A percentile compares a stretch with the other conserved stretches of the same genome.
Evolutionary conservation across 2,888 invertebrate genomes (phyloP).

Genomic region (Yponomeuta evonymella): DNA sequence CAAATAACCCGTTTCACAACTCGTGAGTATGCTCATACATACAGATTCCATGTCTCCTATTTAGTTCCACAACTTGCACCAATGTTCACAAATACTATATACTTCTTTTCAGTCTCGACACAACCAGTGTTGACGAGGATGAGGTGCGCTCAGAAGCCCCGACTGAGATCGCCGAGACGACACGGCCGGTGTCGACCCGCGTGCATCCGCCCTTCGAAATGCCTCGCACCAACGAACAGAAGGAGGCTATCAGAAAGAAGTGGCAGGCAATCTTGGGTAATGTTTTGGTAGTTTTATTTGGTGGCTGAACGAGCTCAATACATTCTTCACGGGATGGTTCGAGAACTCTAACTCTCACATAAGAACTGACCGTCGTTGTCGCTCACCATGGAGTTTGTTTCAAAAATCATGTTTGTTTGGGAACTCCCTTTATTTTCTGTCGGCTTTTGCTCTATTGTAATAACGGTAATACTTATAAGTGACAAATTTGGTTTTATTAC

Average conservation of each 20-base stretch:
- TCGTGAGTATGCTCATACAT: neutral
- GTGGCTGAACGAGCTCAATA: too few relatives aligned
- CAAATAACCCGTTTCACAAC: too few relatives aligned
- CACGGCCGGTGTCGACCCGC: slow-evolving; percentile 34
- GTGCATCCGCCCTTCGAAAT: slow-evolving; percentile 61
- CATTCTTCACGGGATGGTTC: too few relatives aligned
- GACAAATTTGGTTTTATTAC: too few relatives aligned
- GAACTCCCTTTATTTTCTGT: too few relatives aligned
- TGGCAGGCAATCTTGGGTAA: slow-evolving; percentile 87
- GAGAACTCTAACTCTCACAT: too few relatives aligned
- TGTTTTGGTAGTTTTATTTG: neutral
- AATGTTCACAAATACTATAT: neutral
- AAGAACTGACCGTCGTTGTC: too few relatives aligned
- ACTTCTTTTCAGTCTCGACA: slow-evolving; percentile 29
- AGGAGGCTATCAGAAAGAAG: slow-evolving; percentile 86
- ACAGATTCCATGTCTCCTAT: slow-evolving; percentile 11
- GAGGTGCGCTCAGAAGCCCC: slow-evolving; percentile 22
- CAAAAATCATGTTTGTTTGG: too few relatives aligned
- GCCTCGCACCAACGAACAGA: slow-evolving; percentile 82
- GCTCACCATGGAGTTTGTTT: too few relatives aligned
- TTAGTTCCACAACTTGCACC: neutral
- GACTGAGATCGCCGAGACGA: slow-evolving; percentile 31
- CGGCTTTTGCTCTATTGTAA: too few relatives aligned
- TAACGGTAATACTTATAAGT: too few relatives aligned
- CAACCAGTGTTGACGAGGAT: slow-evolving; percentile 33